These are phyloP conservation scores for Tachystola acroxantha DNA, from an alignment of 2,888 invertebrate species.

Conservation along the genomic window DNA sequence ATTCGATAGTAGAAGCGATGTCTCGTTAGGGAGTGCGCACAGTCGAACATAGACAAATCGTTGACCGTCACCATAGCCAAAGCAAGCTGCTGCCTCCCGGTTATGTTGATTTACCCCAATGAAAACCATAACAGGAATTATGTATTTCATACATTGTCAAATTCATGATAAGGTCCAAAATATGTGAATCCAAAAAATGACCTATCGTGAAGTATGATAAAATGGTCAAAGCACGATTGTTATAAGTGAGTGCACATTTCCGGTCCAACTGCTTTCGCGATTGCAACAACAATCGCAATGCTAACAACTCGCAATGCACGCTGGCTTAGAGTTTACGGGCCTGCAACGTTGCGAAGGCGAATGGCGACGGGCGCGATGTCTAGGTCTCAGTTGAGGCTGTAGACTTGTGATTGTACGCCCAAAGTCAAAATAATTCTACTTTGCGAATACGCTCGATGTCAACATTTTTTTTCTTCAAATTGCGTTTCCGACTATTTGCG, in stretches of 20 bases:
- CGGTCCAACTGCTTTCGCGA: slow-evolving; percentile 7
- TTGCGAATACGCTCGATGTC: no score
- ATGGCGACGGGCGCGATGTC: no score
- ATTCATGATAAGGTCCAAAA: no score
- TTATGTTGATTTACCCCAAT: no score
- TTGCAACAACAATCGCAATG: slow-evolving; percentile 9
- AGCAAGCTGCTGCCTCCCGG: neutral
- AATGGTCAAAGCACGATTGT: neutral
- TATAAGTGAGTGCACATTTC: neutral
- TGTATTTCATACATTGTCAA: no score
- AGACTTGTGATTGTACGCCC: no score
- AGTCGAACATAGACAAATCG: slow-evolving; percentile 2
- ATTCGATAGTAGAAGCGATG: slow-evolving; percentile 5
- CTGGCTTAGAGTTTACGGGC: neutral
- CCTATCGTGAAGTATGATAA: slow-evolving; percentile 2
- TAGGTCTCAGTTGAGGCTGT: no score
- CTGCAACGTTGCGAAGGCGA: no score
- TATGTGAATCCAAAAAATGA: neutral
- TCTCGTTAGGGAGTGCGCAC: slow-evolving; percentile 12
- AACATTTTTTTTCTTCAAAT: no score
- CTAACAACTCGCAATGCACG: slow-evolving; percentile 8
- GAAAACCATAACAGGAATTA: no score
- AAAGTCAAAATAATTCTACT: no score
- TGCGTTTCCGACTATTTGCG: no score
- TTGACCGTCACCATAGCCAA: neutral